These are phyloP conservation scores for Xanthia icteritia DNA, from an alignment of 2,888 invertebrate genomes.

Conservation along the genomic window DNA sequence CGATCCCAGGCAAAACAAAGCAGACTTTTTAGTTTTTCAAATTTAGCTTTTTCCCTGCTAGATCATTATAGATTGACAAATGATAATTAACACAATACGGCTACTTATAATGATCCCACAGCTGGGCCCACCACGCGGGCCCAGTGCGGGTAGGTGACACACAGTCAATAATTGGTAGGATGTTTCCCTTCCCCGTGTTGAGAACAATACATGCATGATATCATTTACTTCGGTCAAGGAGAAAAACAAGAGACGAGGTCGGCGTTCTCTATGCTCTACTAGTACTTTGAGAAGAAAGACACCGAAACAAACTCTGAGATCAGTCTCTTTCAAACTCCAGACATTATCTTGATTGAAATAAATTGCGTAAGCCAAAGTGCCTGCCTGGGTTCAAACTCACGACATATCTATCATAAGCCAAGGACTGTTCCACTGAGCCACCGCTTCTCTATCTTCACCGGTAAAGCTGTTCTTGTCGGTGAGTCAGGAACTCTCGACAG, in stretches of 20 bases:
- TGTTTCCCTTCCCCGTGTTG: not conserved
- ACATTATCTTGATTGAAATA: not conserved
- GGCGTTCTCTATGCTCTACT: not conserved
- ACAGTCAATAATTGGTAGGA: not conserved
- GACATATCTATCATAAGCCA: not conserved
- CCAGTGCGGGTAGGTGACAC: not conserved
- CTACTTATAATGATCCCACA: not conserved
- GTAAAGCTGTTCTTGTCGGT: not conserved
- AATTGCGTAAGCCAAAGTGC: not conserved
- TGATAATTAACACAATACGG: not conserved
- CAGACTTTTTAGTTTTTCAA: too few relatives aligned
- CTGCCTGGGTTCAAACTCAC: too few relatives aligned
- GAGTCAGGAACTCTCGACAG: not conserved
- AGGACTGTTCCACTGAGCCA: not conserved
- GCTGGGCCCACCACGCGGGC: not conserved
- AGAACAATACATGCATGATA: too few relatives aligned
- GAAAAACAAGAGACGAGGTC: not conserved
- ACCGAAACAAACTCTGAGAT: not conserved
- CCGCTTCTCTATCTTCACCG: not conserved
- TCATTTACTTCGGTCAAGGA: too few relatives aligned
- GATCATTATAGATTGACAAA: not conserved
- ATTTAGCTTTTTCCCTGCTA: not conserved
- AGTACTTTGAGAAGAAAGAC: not conserved
- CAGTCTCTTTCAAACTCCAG: not conserved
- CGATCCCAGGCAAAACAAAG: not conserved